Evolutionary conservation across 2,888 invertebrate species (phyloP), one percentile per base, ranked within the genome.

Genomic region (Pseudolycoriella hygida): DNA sequence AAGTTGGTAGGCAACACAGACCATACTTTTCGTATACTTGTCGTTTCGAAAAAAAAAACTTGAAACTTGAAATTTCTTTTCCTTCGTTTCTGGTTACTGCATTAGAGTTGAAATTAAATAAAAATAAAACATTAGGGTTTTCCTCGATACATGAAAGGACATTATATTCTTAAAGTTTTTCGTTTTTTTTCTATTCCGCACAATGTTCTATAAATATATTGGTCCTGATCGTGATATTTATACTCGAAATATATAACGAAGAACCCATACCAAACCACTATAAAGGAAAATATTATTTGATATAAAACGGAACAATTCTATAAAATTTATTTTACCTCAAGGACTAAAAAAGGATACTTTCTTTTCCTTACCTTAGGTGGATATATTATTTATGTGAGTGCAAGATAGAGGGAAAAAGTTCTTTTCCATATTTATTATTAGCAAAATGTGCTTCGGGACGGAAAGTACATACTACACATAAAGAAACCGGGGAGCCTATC

Each of bases 221-320:
- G 25, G 25, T 25, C 25, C 25, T 25, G 25, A 25, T 25, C 25
- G 25, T 25, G 25, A 25, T 25, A 25, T 25, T 25, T 25, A 25
- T 25, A 25, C 8, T 25, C 8, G 25, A 25, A 25, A 25, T 25
- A 25, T 25, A 25, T 25, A 25, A 25, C 25, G 25, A 25, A 25
- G 8, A 25, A 25, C 34, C 34, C 15, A 5, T 12, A 34, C 34
- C 34, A 34, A 34, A 12, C 34, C 12, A 12, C 34, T 14, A 34
- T 34, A 34, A 34, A 34, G 34, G 34, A 34, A 34, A 34, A 34
- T 34, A 34, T 34, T 34, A 34, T 34, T 34, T 34, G 34, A 34
- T 34, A 34, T 34, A 34, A 34, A 34, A 34, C 34, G 34, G 34
- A 34, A 34, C 34, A 34, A 34, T 34, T 34, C 34, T 14, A 34